Evolutionary conservation across 2,113 vertebrate species (phyloP), one percentile per base, ranked within the genome.

Genomic region (Cyanoramphus novaezelandiae): DNA sequence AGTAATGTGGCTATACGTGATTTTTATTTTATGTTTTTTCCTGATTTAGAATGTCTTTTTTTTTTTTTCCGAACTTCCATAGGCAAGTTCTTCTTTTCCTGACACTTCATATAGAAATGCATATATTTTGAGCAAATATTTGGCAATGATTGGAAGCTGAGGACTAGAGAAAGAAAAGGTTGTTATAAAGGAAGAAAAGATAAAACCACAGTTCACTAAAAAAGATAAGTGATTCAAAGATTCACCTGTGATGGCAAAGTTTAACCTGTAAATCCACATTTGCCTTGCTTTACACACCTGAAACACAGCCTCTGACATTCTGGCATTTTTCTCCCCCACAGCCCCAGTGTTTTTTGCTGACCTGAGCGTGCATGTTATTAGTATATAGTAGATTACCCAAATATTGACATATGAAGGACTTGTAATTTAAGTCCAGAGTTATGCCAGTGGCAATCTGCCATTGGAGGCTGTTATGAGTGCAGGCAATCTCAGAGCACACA

Each of bases 401-500:
- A 8, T 31, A 17, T 1, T 62, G n/a, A 27, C 23, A 8, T 11
- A 13, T 7, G 31, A 39, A 74, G 31, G 21, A 14, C 10, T 46
- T 76, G 39, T 64, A 11, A 17, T 9, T 44, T 6, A 17, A 49
- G 4, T 13, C 16, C 37, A 19, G 17, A 5, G 44, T 41, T 29
- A 7, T 4, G 2, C 1, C 60, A 43, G 6, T 4, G 8, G 9
- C 14, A 6, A 7, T 68, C 57, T 16, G 0, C 19, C 14, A 3
- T 2, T 53, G 31, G 59, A 64, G 63, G 13, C 6, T 69, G 44
- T 28, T 28, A 4, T 0, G 0, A 68, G 21, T 39, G 2, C 4
- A 28, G 65, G 9, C 39, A 31, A 0, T n/a, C 14, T 23, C 41
- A 65, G 50, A 62, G 35, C 14, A 14, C n/a, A 20, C 17, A 11